Evolutionary conservation across 2,797 vertebrate species (phyloP).

Genomic region (Adrianichthys oophorus): DNA sequence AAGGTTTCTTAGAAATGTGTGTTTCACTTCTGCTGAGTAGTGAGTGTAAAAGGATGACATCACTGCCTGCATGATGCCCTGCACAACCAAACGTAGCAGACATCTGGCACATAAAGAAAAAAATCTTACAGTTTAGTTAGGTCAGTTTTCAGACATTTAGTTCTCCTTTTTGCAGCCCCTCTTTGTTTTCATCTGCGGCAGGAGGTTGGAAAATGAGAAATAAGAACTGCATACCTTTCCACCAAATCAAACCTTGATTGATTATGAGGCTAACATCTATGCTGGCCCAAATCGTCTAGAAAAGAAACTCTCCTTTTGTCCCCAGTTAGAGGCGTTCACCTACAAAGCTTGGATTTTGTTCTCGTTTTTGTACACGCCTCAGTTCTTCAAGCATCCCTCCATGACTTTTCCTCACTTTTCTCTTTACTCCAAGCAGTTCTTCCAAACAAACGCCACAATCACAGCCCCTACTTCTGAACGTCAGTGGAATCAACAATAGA

Average conservation of each 20-base stretch:
- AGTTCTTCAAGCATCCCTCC: too few relatives aligned
- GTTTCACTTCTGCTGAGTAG: too few relatives aligned
- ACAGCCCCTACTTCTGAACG: constrained; percentile 8
- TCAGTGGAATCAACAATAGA: constrained; percentile 41
- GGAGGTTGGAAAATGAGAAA: constrained; percentile 32
- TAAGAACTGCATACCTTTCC: constrained; percentile 48
- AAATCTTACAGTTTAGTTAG: background rate
- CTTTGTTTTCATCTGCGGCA: constrained; percentile 26
- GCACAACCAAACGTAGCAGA: too few relatives aligned
- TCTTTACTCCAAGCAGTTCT: background rate
- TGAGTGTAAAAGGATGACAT: too few relatives aligned
- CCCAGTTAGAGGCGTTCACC: background rate
- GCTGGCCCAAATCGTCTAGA: background rate
- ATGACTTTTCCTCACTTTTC: too few relatives aligned
- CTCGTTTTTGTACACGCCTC: background rate
- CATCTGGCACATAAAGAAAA: too few relatives aligned
- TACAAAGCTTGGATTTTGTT: background rate
- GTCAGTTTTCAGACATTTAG: constrained; percentile 1
- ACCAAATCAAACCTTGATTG: constrained; percentile 38
- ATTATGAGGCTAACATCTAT: constrained; percentile 17
- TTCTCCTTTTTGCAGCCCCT: background rate
- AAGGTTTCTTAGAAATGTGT: too few relatives aligned
- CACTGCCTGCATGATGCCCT: too few relatives aligned
- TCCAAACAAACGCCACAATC: background rate
- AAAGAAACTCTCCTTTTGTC: constrained; percentile 1